Evolutionary conservation across 2,888 invertebrate genomes (phyloP), one percentile per base, ranked within the genome.

Genomic region (Chrysotoxum bicinctum): DNA sequence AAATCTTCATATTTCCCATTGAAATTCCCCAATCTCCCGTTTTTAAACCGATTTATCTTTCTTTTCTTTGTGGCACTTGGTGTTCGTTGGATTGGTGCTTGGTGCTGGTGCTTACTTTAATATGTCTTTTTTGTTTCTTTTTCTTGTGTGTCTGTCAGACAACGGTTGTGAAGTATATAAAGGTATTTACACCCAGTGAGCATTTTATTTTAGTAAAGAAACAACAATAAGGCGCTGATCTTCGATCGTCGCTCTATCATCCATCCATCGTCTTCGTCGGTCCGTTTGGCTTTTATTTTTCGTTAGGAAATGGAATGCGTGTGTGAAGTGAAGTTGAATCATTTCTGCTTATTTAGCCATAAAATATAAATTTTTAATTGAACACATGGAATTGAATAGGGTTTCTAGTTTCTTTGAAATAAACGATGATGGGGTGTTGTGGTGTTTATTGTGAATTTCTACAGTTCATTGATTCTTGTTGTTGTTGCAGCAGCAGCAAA

Each of bases 151-250:
- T 50, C 45, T 6, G 35, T 35, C 66, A 35, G 26, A 40, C 60
- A 43, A 66, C 32, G 48, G 48, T 30, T 35, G 56, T 48, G 48
- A 50, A 66, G 66, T 66, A 66, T 35, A 48, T 66, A 50, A 66
- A 50, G 66, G 50, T 66, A 37, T 35, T 35, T 54, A 43, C 12
- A 23, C 23, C 5, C 0, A 23, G 12, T 14, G 16, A 35, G 52
- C 40, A 78, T 60, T 74, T 79, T 79, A 84, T 84, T 84, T 84
- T 84, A 19, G 75, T 80, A 80, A 76, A 37, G 3, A 37, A 58
- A 56, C 12, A 37, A 79, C 70, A 75, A 79, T 70, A 56, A 32
- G 37, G 23, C 43, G 37, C 14, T 75, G 6, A 2, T 43, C 4
- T 26, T 4, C 3, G n/a, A n/a, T n/a, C n/a, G n/a, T n/a, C n/a